phyloP scores from a whole-genome alignment of 2,797 vertebrate genomes.

The Pachyuromys duprasi region DNA sequence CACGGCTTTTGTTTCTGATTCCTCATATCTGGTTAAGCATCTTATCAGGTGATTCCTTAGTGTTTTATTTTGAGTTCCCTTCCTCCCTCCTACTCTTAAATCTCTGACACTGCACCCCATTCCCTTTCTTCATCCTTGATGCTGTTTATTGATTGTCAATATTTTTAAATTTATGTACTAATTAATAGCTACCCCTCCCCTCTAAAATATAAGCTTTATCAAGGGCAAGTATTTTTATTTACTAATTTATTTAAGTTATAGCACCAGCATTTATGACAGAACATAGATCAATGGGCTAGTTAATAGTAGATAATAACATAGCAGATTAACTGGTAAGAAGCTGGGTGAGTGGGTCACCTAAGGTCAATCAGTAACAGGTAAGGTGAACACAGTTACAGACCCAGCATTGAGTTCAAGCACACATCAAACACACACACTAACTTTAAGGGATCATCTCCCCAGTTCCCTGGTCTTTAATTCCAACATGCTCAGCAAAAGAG shows the following conservation, averaged over 20 bases:
- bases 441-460: constrained; percentile 30
- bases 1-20: background rate
- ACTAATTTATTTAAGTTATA: background rate
- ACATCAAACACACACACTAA: constrained; percentile 6
- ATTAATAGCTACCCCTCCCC: background rate
- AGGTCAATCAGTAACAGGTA: constrained; percentile 37
- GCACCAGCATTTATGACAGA: background rate
- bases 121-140: background rate
- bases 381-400: constrained; percentile 28
- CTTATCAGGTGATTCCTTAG: background rate
- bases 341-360: background rate
- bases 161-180: constrained; percentile 18
- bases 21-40: background rate
- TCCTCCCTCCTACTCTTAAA: background rate
- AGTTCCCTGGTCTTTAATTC: constrained; percentile 65
- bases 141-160: background rate
- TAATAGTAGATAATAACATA: background rate
- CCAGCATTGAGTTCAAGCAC: background rate
- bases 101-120: too few relatives aligned
- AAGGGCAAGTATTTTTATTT: background rate
- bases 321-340: background rate
- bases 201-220: constrained; percentile 3
- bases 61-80: background rate
- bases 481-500: constrained; percentile 55
- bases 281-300: background rate